Base-by-base conservation (phyloP, 1,140 invertebrate species). In the Meloidogyne floridensis region DNA sequence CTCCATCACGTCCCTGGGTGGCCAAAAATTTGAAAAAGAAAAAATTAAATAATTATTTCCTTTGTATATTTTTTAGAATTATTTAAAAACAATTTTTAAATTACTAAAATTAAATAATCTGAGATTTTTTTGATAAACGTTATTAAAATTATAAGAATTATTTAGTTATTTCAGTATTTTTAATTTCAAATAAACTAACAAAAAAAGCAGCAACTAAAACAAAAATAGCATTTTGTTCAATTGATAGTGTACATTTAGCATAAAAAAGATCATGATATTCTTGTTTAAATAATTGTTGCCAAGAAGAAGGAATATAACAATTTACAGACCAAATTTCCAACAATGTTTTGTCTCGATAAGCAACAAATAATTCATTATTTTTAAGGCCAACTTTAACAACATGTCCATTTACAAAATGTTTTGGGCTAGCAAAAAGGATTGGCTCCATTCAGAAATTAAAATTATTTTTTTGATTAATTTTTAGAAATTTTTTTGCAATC, bases 231-330 rank as follows among this genome's bases (percentile, higher is more conserved):
- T 79, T 79, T 43, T 79, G 65, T 70, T 65, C 15, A 11, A 51
- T 53, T 32, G 79, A 82, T 15, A 75, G 42, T 13, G 81, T 81
- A n/a, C 65, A 82, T 69, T 83, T 72, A 20, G 59, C 43, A 51
- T 82, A 82, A 74, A 82, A 82, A 13, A 82, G 73, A 51, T 82
- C 79, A 59, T 82, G 59, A 42, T 59, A 81, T 51, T 80, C 42
- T 59, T 65, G 42, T 32, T 43, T 59, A 53, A 75, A 82, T 47
- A 82, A 69, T 71, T 81, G 54, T 6, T 11, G 32, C 81, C 81
- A 82, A 7, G 81, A 82, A 18, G 42, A n/a, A 7, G 81, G 81
- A 7, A 71, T 75, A 20, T 72, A 59, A 65, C 76, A 82, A 81
- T 82, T 59, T n/a, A 82, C 65, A 10, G 71, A 47, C 81, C 81